A percentile compares a stretch with the other conserved stretches of the same genome.
phyloP scores from a whole-genome alignment of 2,888 invertebrate species.

The Drosophila silvestris region DNA sequence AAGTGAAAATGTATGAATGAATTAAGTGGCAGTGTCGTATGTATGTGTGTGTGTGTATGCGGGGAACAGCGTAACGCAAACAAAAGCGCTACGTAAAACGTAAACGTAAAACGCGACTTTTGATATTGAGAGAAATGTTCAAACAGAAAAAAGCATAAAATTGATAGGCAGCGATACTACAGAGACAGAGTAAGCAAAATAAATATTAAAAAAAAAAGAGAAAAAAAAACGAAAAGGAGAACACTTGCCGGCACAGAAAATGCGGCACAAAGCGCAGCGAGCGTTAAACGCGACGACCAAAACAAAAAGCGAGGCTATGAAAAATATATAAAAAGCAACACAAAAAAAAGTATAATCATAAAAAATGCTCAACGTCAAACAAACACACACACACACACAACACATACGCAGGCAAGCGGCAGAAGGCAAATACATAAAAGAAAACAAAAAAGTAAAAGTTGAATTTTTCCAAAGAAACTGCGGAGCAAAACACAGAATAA shows the following conservation, averaged over 20 bases:
- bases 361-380: conserved; percentile 67
- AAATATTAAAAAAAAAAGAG: conserved; percentile 11
- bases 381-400: conserved; percentile 34
- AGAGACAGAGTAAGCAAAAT: conserved; percentile 10
- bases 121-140: conserved; percentile 44
- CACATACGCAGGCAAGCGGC: conserved; percentile 42
- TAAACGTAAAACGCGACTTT: conserved; percentile 55
- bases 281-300: conserved; percentile 69
- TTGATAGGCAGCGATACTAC: conserved; percentile 49
- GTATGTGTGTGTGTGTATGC: conserved; percentile 1
- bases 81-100: conserved; percentile 54
- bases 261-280: conserved; percentile 57
- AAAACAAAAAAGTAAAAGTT: conserved; percentile 80
- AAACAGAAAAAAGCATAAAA: conserved; percentile 32
- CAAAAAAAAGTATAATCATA: conserved; percentile 69
- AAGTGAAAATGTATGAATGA: conserved; percentile 73
- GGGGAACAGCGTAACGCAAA: conserved; percentile 44
- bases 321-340: conserved; percentile 56
- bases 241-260: conserved; percentile 44
- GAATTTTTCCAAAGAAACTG: conserved; percentile 81
- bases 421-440: conserved; percentile 68
- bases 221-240: conserved; percentile 40
- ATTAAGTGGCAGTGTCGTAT: conserved; percentile 30
- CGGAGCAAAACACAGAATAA: conserved; percentile 80
- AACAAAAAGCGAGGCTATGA: conserved; percentile 66